phyloP scores from a whole-genome alignment of 2,888 invertebrate species.

The Pachliopta kotzebuea region DNA sequence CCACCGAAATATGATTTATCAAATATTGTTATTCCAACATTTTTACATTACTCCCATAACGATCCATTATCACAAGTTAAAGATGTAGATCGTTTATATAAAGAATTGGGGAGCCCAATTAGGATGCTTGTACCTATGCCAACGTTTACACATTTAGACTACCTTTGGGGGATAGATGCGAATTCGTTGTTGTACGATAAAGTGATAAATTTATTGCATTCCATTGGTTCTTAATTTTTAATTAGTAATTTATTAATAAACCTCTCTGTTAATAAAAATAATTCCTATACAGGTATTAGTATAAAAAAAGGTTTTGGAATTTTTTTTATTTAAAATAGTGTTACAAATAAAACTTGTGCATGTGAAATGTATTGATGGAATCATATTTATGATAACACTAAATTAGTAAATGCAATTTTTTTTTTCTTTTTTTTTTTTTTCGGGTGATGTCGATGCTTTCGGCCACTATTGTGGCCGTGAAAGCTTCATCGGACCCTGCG shows the following conservation, averaged over 20 bases:
- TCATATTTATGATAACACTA: background rate
- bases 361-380: background rate
- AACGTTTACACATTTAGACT: slow-evolving; percentile 85
- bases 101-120: slow-evolving; percentile 75
- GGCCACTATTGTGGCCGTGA: no score
- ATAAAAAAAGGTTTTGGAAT: no score
- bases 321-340: background rate
- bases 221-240: slow-evolving; percentile 46
- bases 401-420: no score
- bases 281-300: no score
- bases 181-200: slow-evolving; percentile 80
- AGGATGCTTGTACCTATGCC: slow-evolving; percentile 78
- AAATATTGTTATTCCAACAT: slow-evolving; percentile 81
- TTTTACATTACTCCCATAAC: slow-evolving; percentile 82
- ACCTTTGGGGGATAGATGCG: slow-evolving; percentile 83
- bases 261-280: background rate
- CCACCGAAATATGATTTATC: slow-evolving; percentile 82
- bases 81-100: slow-evolving; percentile 79
- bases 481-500: no score
- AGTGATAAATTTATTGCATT: slow-evolving; percentile 74
- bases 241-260: background rate
- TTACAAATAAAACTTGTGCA: background rate
- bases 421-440: no score
- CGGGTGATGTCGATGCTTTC: no score
- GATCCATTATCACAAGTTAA: slow-evolving; percentile 82